These are phyloP conservation scores for Pica pica DNA, from an alignment of 2,113 vertebrate species.

Conservation along the genomic window DNA sequence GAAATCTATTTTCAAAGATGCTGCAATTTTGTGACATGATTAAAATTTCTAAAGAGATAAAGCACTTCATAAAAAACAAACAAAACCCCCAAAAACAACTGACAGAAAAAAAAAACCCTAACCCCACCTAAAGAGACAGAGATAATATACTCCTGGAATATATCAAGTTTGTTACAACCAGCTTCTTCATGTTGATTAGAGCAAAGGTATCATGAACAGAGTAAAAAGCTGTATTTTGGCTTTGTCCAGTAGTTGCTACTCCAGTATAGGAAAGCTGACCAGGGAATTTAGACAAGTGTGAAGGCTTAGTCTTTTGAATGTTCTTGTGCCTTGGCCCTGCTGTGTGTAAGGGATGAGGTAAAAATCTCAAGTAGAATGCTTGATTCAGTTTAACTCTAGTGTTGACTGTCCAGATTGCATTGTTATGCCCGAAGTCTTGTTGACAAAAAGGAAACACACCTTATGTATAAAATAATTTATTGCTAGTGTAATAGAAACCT, in stretches of 20 bases:
- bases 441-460: neutral
- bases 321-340: neutral
- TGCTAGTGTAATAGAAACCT: neutral
- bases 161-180: neutral
- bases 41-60: neutral
- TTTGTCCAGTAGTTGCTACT: neutral
- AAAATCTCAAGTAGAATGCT: neutral
- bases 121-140: fast-evolving
- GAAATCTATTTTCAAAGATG: neutral
- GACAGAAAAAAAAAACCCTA: neutral
- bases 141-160: neutral
- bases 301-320: neutral
- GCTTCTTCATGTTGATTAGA: neutral
- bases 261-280: neutral
- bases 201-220: neutral
- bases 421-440: neutral
- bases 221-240: neutral
- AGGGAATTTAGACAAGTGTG: neutral
- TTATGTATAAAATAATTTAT: neutral
- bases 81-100: too few relatives aligned
- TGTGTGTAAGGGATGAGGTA: neutral
- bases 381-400: neutral
- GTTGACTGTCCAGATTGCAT: neutral
- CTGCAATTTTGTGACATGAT: neutral
- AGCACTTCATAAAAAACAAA: neutral